Base-by-base conservation (phyloP, 2,888 invertebrate species). In the Drosophila yooni region DNA sequence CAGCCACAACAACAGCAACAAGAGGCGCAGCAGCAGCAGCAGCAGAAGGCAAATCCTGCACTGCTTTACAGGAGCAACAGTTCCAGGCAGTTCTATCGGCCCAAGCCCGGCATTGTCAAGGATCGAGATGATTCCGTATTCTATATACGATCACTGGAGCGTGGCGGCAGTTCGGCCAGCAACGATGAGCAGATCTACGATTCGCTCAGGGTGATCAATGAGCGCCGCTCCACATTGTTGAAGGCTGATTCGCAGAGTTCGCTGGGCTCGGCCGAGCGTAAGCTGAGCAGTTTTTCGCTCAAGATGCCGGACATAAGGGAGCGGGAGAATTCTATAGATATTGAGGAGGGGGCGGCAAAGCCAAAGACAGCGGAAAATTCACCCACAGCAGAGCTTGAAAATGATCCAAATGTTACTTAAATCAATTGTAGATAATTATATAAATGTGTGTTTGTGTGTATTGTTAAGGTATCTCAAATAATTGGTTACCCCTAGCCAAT, bases 121-220 rank as follows among this genome's bases (percentile, higher is more conserved):
- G 92, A 92, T 56, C 88, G 91, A 33, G 93, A 93, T 66, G 93
- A 93, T 67, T 91, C 92, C 27, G 90, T 93, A 46, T 90, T 91
- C 74, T 92, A 89, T 57, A 91, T 91, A 79, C 79, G 90, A 11
- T 88, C 90, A 3, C 68, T 81, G 51, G 83, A 81, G 25, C 76
- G 84, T 10, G 81, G 76, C 21, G 71, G 84, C 48, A 83, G 77
- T 43, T 56, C 82, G 11, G 52, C 70, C 3, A 73, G 81, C 43
- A 79, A 69, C 6, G 83, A 89, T 46, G 91, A 92, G 56, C 90
- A 92, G 31, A 86, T 90, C 71, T 93, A 93, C 76, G 93, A 93
- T 72, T 93, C 93, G 0, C 81, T 93, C 18, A 87, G 90, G 68
- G 93, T 93, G 8, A 93, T 93, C 50, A 93, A 92, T 59, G 93